These are phyloP conservation scores for Lymantria dispar DNA, from an alignment of 2,888 invertebrate species.

Conservation along the genomic window DNA sequence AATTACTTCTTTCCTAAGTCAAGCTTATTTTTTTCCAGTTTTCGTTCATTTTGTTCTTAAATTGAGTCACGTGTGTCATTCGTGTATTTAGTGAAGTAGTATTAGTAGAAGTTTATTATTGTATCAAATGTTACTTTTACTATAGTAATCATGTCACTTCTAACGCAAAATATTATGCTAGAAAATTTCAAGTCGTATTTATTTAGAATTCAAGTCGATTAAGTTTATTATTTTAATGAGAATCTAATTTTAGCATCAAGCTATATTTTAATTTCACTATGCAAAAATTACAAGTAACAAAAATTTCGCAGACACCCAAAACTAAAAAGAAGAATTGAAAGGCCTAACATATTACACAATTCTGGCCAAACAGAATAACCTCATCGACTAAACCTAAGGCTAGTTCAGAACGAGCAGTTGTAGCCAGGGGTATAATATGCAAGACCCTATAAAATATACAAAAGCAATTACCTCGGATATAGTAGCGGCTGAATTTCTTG, in stretches of 20 bases:
- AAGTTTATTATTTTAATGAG: too few species aligned
- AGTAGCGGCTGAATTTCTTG: conserved; percentile 61
- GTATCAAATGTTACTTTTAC: too few species aligned
- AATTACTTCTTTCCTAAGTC: too few species aligned
- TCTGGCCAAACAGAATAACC: not conserved
- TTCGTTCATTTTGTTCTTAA: too few species aligned
- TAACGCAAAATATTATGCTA: too few species aligned
- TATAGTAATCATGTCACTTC: too few species aligned
- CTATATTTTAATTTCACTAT: not conserved
- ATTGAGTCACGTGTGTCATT: too few species aligned
- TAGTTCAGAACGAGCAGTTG: not conserved
- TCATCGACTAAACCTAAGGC: not conserved
- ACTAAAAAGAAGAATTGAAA: conserved; percentile 8
- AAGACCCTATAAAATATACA: not conserved
- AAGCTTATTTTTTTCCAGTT: too few species aligned
- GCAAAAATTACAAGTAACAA: not conserved
- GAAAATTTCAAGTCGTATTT: too few species aligned
- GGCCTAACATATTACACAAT: not conserved
- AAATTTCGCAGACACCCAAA: conserved; percentile 57
- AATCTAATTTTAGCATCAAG: not conserved
- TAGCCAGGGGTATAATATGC: not conserved
- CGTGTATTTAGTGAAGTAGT: too few species aligned
- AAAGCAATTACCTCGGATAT: conserved; percentile 62
- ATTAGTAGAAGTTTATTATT: too few species aligned
- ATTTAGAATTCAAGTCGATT: too few species aligned